These are phyloP conservation scores for Corella eumyota DNA, from an alignment of 23 tunicate genomes.

Conservation along the genomic window DNA sequence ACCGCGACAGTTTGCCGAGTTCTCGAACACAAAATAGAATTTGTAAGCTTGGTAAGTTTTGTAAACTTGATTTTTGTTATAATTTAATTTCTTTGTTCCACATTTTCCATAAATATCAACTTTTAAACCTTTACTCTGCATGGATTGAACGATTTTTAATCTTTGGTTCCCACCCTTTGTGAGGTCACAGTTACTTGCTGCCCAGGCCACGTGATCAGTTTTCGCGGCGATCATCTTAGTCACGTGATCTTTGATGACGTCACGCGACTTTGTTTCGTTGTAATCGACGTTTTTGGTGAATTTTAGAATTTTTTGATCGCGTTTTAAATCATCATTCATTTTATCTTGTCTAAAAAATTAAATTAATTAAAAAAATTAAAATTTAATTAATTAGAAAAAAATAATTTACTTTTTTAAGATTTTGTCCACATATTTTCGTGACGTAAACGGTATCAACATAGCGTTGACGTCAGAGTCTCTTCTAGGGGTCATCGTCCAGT, in stretches of 20 bases:
- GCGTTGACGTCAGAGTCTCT: slow-evolving; percentile 45
- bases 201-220: slow-evolving; percentile 17
- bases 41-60: slow-evolving; percentile 9
- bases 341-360: background rate
- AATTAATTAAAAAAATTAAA: no score
- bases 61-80: background rate
- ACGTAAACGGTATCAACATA: slow-evolving; percentile 29
- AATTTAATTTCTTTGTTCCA: slow-evolving; percentile 7
- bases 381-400: no score
- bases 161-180: slow-evolving; percentile 25
- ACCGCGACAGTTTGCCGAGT: slow-evolving; percentile 17
- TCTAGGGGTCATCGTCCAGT: slow-evolving; percentile 61
- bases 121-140: slow-evolving; percentile 12
- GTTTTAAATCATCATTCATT: background rate
- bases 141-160: slow-evolving; percentile 2
- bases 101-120: slow-evolving; percentile 32
- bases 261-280: slow-evolving; percentile 1
- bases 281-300: background rate
- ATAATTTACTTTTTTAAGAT: no score
- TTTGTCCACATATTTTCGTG: slow-evolving; percentile 27
- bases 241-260: slow-evolving; percentile 4
- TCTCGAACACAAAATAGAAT: slow-evolving; percentile 48
- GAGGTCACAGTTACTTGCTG: slow-evolving; percentile 27
- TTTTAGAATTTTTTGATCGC: background rate
- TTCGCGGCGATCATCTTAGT: slow-evolving; percentile 2